These are phyloP conservation scores for Jordanella pulchra DNA, from an alignment of 2,797 vertebrate species.

Conservation along the genomic window DNA sequence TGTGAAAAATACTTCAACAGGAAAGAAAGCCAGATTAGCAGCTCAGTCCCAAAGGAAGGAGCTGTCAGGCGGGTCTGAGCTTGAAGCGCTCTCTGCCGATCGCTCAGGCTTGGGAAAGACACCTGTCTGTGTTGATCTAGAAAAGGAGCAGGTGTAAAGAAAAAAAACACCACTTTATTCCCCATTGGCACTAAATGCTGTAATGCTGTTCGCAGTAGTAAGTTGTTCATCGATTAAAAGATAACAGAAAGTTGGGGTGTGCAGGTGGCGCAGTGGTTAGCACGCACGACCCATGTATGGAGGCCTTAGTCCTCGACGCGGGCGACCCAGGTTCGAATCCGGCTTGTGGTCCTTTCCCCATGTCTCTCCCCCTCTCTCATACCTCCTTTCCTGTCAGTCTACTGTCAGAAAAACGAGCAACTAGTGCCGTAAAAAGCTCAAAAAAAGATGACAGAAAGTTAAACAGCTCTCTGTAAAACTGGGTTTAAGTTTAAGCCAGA, in stretches of 20 bases:
- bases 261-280: too few relatives aligned
- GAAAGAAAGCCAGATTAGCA: constrained; percentile 56
- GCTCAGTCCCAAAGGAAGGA: constrained; percentile 34
- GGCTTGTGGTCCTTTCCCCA: too few relatives aligned
- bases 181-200: constrained; percentile 22
- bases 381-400: too few relatives aligned
- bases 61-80: constrained; percentile 53
- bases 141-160: constrained; percentile 25
- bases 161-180: constrained; percentile 27
- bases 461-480: neutral
- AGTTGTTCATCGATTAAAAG: constrained; percentile 7
- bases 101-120: constrained; percentile 72
- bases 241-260: neutral
- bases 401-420: too few relatives aligned
- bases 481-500: neutral
- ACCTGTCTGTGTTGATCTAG: constrained; percentile 61
- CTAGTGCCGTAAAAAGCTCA: too few relatives aligned
- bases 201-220: neutral
- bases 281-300: too few relatives aligned
- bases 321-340: too few relatives aligned
- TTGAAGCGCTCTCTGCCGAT: constrained; percentile 29
- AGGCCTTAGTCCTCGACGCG: too few relatives aligned
- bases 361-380: too few relatives aligned
- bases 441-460: neutral
- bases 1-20: constrained; percentile 52